phyloP scores from a whole-genome alignment of 2,888 invertebrate genomes.

The Alcis repandata region DNA sequence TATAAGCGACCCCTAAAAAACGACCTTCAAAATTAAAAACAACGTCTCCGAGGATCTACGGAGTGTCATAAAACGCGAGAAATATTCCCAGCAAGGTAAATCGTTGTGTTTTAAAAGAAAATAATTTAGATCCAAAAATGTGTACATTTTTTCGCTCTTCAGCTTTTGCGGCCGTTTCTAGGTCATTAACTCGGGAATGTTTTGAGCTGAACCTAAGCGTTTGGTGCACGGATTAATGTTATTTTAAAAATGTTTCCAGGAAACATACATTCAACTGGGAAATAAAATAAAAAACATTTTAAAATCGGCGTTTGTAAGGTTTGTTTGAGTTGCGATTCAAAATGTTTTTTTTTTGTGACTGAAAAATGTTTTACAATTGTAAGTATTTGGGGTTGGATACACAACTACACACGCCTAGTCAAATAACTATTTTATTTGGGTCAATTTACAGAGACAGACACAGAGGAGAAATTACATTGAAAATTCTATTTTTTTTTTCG shows the following conservation, averaged over 20 bases:
- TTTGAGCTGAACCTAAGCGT: slow-evolving; percentile 10
- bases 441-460: no score
- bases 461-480: no score
- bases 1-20: slow-evolving; percentile 40
- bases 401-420: no score
- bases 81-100: slow-evolving; percentile 52
- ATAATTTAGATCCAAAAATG: slow-evolving; percentile 46
- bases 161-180: slow-evolving; percentile 51
- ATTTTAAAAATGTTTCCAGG: background rate
- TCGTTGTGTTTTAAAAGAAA: slow-evolving; percentile 49
- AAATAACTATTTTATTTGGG: no score
- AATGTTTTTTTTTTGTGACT: no score
- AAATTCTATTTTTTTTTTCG: no score
- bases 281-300: no score
- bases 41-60: slow-evolving; percentile 49
- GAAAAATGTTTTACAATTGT: no score
- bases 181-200: slow-evolving; percentile 50
- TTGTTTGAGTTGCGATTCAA: no score
- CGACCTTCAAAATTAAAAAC: slow-evolving; percentile 50
- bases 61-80: slow-evolving; percentile 54
- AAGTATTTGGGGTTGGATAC: no score
- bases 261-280: background rate
- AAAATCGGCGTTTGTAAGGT: no score
- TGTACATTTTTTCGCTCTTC: slow-evolving; percentile 51
- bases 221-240: slow-evolving; percentile 6